A percentile compares a stretch with the other conserved stretches of the same genome.
phyloP scores from a whole-genome alignment of 1,140 invertebrate species.

The Ceratina japonica region DNA sequence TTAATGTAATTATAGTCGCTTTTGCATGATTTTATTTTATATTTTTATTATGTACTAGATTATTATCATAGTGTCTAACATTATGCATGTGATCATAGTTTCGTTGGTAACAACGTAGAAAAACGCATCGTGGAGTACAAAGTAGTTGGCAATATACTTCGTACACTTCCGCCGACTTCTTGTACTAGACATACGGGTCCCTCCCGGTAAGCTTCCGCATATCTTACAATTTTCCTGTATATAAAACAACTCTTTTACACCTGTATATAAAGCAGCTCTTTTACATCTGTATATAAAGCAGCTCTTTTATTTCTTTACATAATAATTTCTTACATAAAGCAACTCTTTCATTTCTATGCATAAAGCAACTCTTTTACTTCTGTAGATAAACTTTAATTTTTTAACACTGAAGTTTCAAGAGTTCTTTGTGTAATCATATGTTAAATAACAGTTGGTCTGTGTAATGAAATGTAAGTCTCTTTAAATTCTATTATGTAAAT shows the following conservation, averaged over 20 bases:
- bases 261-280: too few species aligned
- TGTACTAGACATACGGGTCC: constrained; percentile 52
- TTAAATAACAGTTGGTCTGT: too few species aligned
- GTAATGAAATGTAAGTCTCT: constrained; percentile 50
- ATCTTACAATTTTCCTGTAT: neutral
- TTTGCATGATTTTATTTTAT: constrained; percentile 8
- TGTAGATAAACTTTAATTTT: too few species aligned
- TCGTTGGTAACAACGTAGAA: constrained; percentile 81
- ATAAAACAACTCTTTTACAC: too few species aligned
- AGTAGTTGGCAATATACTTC: constrained; percentile 78
- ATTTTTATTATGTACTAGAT: neutral
- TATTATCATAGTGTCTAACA: constrained; percentile 41
- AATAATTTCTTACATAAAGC: too few species aligned
- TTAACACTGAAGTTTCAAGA: too few species aligned
- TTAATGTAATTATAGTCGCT: neutral
- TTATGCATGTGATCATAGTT: constrained; percentile 74
- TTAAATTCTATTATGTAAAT: neutral
- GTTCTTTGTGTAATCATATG: too few species aligned
- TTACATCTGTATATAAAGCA: too few species aligned
- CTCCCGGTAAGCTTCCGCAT: constrained; percentile 59
- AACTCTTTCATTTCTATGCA: too few species aligned
- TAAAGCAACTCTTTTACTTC: too few species aligned
- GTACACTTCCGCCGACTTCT: constrained; percentile 52
- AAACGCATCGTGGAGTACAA: constrained; percentile 80
- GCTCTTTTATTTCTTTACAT: too few species aligned